These are phyloP conservation scores for Blera fallax DNA, from an alignment of 2,888 invertebrate species.

Conservation along the genomic window DNA sequence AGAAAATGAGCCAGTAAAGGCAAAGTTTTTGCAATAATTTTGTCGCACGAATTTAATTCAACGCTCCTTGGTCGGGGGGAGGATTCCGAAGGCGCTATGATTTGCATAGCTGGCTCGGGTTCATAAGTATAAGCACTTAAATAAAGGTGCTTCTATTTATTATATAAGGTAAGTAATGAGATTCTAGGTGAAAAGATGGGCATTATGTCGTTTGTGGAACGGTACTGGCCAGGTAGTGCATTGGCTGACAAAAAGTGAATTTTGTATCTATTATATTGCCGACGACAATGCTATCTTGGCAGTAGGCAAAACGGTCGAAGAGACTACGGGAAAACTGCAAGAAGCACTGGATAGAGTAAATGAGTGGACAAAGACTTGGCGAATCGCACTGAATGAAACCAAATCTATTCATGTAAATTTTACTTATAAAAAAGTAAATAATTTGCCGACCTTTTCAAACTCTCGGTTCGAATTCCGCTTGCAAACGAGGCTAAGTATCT, in stretches of 20 bases:
- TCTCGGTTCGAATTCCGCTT: no score
- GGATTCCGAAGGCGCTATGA: slow-evolving; percentile 28
- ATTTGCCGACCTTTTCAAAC: no score
- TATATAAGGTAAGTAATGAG: slow-evolving; percentile 7
- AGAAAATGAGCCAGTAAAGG: slow-evolving; percentile 15
- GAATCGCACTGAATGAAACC: no score
- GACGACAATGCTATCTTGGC: no score
- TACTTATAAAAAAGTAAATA: no score
- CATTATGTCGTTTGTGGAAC: background rate
- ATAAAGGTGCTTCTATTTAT: slow-evolving; percentile 7
- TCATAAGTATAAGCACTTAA: slow-evolving; percentile 14
- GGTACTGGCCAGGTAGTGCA: background rate
- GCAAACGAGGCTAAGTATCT: no score
- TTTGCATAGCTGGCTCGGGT: slow-evolving; percentile 17
- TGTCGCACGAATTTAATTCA: slow-evolving; percentile 29
- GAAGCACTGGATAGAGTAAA: no score
- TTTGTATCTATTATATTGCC: no score
- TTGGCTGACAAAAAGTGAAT: background rate
- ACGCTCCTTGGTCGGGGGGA: background rate
- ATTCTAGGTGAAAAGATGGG: background rate
- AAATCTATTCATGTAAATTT: no score
- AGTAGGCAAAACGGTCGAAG: no score
- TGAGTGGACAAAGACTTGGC: no score
- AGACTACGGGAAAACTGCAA: no score
- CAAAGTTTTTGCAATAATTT: slow-evolving; percentile 51